Percentiles rank a stretch among this genome's conserved stretches.
phyloP scores from a whole-genome alignment of 2,888 invertebrate genomes.

The Parasteatoda lunata region DNA sequence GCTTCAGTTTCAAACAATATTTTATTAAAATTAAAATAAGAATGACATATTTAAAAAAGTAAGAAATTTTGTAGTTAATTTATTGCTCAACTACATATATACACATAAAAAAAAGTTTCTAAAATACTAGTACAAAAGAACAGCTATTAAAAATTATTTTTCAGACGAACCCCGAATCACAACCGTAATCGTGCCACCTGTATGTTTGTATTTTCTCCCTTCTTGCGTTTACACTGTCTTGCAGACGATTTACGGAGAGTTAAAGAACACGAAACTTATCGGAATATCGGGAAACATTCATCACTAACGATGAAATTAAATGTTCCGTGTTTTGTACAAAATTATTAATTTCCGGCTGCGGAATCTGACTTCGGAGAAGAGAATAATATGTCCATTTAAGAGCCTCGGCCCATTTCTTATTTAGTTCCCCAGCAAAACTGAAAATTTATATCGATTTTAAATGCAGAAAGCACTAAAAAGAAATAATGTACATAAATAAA shows the following conservation, averaged over 20 bases:
- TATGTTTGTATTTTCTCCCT: constrained; percentile 10
- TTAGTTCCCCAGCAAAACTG: constrained; percentile 19
- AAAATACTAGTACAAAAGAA: too few species aligned
- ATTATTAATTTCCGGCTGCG: constrained; percentile 57
- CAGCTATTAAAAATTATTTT: constrained; percentile 31
- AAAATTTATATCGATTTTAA: constrained; percentile 57
- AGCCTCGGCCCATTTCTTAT: constrained; percentile 43
- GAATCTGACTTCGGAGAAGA: constrained; percentile 32
- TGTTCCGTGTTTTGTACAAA: constrained; percentile 57
- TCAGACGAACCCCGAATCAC: constrained; percentile 40
- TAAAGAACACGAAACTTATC: constrained; percentile 61
- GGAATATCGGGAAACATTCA: constrained; percentile 66
- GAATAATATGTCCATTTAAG: constrained; percentile 56
- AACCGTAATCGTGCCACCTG: constrained; percentile 57
- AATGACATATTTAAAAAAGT: too few species aligned
- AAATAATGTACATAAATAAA: constrained; percentile 53
- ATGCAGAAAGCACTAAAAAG: constrained; percentile 28
- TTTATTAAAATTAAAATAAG: too few species aligned
- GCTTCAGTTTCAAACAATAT: too few species aligned
- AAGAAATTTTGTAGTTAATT: too few species aligned
- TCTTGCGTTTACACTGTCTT: constrained; percentile 17
- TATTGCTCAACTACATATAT: too few species aligned
- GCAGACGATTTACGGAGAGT: constrained; percentile 46
- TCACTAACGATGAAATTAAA: constrained; percentile 61
- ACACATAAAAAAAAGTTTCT: too few species aligned